Conservation (phyloP, 2,888 invertebrate species). For the Drosophila siamana region DNA sequence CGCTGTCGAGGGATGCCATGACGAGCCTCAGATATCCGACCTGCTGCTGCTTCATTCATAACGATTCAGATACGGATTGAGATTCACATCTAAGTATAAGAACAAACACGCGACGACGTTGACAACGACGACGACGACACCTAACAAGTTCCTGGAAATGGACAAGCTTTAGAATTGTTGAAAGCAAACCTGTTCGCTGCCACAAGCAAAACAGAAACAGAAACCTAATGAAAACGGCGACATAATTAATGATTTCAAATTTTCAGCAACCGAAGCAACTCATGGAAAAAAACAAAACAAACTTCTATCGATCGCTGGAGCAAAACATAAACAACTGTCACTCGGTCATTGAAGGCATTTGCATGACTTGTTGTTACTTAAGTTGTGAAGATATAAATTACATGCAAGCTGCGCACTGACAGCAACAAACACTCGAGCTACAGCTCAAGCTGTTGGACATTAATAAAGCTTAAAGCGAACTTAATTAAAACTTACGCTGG, state of each 20-base stretch:
- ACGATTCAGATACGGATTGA: conserved; percentile 49
- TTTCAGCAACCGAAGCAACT: conserved; percentile 56
- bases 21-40: conserved; percentile 19
- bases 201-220: conserved; percentile 5
- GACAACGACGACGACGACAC: conserved; percentile 31
- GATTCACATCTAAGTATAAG: conserved; percentile 62
- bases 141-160: conserved; percentile 69
- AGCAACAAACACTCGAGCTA: conserved; percentile 9
- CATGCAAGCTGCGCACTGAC: conserved; percentile 40
- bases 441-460: conserved; percentile 39
- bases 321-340: conserved; percentile 39
- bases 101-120: conserved; percentile 24
- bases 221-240: conserved; percentile 11
- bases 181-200: conserved; percentile 24
- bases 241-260: conserved; percentile 74
- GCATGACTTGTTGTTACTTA: conserved; percentile 51
- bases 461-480: conserved; percentile 60
- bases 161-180: conserved; percentile 53
- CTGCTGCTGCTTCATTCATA: conserved; percentile 66
- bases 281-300: too few species aligned
- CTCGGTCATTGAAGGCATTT: conserved; percentile 37
- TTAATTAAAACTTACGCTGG: conserved; percentile 66
- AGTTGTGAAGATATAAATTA: conserved; percentile 49
- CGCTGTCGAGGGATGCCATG: conserved; percentile 4
- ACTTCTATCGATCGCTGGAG: conserved; percentile 63